These are phyloP conservation scores for Euura saliciscinereae DNA, from an alignment of 1,140 invertebrate genomes.

Conservation along the genomic window DNA sequence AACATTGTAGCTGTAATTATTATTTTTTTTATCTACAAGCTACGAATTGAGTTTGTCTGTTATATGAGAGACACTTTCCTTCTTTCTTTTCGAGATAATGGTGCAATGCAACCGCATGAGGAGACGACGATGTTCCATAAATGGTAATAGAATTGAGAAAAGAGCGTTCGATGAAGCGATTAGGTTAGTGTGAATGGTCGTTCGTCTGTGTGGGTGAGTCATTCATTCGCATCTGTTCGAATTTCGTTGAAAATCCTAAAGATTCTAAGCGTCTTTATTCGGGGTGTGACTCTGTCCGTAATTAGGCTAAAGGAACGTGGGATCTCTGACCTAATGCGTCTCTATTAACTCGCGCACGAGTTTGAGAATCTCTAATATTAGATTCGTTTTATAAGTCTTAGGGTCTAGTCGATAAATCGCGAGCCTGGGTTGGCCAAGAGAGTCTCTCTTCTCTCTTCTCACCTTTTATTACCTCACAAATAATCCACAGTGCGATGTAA, in stretches of 20 bases:
- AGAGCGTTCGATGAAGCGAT: slow-evolving; percentile 2
- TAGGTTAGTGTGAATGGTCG: neutral
- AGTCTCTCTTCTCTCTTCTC: too few relatives aligned
- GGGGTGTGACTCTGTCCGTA: neutral
- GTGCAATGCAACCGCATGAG: neutral
- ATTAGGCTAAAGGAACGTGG: neutral
- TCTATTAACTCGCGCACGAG: neutral
- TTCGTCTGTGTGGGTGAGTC: neutral
- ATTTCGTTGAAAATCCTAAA: neutral
- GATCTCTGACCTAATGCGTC: neutral
- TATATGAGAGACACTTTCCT: neutral
- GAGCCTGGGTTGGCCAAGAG: neutral
- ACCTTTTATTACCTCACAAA: too few relatives aligned
- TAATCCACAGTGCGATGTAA: too few relatives aligned
- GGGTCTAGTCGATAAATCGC: neutral
- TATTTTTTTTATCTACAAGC: neutral
- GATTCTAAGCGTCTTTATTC: neutral
- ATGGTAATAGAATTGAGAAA: neutral
- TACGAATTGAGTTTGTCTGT: neutral
- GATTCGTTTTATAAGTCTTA: neutral
- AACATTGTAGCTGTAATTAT: too few relatives aligned
- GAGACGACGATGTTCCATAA: neutral
- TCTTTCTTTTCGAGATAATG: too few relatives aligned
- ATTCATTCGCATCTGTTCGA: slow-evolving; percentile 3
- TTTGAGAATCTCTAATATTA: neutral